Percentiles rank a stretch among this genome's conserved stretches.
Conservation (phyloP, 2,888 invertebrate genomes). For the Torymus aiolomorphi region DNA sequence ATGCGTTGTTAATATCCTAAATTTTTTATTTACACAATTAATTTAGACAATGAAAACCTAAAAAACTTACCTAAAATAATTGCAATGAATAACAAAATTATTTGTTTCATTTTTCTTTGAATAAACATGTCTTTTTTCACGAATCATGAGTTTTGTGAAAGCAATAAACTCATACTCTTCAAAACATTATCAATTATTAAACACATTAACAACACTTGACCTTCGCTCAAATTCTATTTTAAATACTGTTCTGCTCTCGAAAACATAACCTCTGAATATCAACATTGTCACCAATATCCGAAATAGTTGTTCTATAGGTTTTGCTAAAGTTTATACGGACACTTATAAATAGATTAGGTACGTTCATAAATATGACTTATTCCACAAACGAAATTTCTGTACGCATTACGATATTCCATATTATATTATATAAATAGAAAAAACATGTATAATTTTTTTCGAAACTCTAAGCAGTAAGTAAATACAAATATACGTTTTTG, state of each 20-base stretch:
- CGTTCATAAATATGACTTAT: no score
- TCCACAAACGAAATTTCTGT: no score
- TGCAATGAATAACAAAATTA: slow-evolving; percentile 69
- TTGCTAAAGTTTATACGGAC: background rate
- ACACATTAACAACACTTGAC: background rate
- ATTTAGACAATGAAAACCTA: slow-evolving; percentile 21
- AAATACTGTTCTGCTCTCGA: slow-evolving; percentile 6
- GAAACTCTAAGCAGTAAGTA: no score
- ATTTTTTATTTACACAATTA: slow-evolving; percentile 19
- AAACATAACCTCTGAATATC: slow-evolving; percentile 24
- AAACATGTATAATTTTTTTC: no score
- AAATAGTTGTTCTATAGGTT: background rate
- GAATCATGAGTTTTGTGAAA: slow-evolving; percentile 13
- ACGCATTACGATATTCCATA: no score
- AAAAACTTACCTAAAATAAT: slow-evolving; percentile 69
- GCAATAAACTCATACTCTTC: slow-evolving; percentile 16
- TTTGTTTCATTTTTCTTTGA: slow-evolving; percentile 72
- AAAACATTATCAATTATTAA: slow-evolving; percentile 3
- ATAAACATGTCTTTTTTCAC: slow-evolving; percentile 61
- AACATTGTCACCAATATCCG: background rate
- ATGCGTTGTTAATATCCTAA: background rate
- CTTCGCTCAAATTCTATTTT: slow-evolving; percentile 17
- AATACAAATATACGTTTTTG: no score
- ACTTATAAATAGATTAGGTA: background rate
- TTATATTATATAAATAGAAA: no score